Evolutionary conservation across 2,113 vertebrate species (phyloP), one percentile per base, ranked within the genome.

Genomic region (Columba janthina): DNA sequence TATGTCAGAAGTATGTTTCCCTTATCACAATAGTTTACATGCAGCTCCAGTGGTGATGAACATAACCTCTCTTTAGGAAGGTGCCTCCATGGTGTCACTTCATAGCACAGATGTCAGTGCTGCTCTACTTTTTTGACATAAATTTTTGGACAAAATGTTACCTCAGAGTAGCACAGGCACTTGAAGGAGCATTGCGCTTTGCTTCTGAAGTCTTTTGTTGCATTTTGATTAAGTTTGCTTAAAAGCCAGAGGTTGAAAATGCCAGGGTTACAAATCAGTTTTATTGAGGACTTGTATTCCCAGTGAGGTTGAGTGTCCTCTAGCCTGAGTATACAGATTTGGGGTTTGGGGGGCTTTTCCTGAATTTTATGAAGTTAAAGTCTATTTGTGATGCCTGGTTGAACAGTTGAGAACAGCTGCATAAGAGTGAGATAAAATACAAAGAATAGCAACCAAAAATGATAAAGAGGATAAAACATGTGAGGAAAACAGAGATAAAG

Each of bases 11-110:
- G 5, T 31, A 5, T 66, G 11, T 67, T 62, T 9, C n/a, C 14
- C 10, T 34, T 71, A 64, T 21, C 20, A 40, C 12, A n/a, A 42
- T 10, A 72, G 15, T 48, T 86, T 76, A 54, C 14, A 67, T 2
- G 8, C 18, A 75, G 42, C 54, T 58, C 7, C 38, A 66, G n/a
- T 13, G 16, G 21, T 36, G 51, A 81, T 5, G 6, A 80, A 66
- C 5, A 25, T 70, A 74, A 61, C 3, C 51, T 56, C 64, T 79
- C 20, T 15, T 74, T 0, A 0, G 15, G n/a, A 66, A 86, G 17
- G 25, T 10, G 67, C 19, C 20, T 70, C 26, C 28, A 34, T 44
- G 12, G 25, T 64, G 64, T 46, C 36, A 60, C 40, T 36, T 57
- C 20, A 51, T 0, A 53, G 48, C 8, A 26, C 0, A 77, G 21